Conservation (phyloP, 2,797 vertebrate species). For the Artibeus lituratus region DNA sequence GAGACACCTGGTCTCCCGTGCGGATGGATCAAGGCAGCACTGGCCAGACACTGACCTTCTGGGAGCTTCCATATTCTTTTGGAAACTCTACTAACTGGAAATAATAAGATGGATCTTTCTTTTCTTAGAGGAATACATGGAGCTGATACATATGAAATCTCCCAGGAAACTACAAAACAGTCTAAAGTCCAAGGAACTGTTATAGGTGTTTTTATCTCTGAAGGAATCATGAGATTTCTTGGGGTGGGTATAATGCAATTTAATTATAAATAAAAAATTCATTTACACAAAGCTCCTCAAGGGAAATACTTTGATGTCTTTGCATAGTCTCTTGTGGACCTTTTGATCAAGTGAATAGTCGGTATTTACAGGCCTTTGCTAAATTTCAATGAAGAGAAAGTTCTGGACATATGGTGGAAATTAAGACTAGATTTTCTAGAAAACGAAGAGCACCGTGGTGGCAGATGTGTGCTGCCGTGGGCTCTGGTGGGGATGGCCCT, state of each 20-base stretch:
- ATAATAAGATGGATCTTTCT: background rate
- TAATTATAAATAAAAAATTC: background rate
- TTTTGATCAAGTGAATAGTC: background rate
- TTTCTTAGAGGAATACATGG: background rate
- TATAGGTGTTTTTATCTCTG: background rate
- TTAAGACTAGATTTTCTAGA: background rate
- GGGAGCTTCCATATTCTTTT: background rate
- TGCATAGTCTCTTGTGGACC: background rate
- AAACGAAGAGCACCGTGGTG: background rate
- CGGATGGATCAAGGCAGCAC: rapidly evolving
- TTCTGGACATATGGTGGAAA: background rate
- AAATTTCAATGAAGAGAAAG: background rate
- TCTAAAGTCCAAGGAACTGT: background rate
- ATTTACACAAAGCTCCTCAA: background rate
- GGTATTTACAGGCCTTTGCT: background rate
- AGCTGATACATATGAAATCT: background rate
- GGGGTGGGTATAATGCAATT: background rate
- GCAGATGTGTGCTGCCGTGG: rapidly evolving
- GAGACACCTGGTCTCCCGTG: too few relatives aligned
- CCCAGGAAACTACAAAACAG: background rate
- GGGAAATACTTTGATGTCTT: background rate
- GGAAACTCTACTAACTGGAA: background rate
- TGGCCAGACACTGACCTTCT: too few relatives aligned
- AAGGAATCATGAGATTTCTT: background rate
- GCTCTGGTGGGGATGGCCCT: rapidly evolving